Evolutionary conservation across 2,797 vertebrate genomes (phyloP).

Genomic region (Sylvia borin): DNA sequence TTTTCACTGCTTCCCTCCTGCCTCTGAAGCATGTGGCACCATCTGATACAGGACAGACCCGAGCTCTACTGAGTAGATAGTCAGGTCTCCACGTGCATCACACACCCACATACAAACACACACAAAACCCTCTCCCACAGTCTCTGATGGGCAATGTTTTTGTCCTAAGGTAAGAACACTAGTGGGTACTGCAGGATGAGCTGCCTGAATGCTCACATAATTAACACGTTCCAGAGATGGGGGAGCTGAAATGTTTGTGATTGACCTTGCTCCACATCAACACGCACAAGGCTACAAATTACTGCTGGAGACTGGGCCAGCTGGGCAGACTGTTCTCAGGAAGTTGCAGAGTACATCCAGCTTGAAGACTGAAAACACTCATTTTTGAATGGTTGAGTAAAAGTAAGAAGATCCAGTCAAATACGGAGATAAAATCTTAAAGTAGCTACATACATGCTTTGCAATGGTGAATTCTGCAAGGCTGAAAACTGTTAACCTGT

Average conservation of each 20-base stretch:
- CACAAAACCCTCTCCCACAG: background rate
- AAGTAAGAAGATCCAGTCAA: background rate
- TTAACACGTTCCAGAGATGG: background rate
- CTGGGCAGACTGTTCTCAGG: background rate
- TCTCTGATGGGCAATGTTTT: background rate
- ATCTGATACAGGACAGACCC: accelerated
- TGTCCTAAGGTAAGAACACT: background rate
- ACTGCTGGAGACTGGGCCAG: background rate
- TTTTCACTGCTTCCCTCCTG: background rate
- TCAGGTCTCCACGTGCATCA: background rate
- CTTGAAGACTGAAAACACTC: background rate
- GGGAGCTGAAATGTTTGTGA: background rate
- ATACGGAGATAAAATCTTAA: background rate
- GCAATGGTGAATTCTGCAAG: background rate
- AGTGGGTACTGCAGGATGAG: background rate
- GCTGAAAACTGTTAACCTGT: background rate
- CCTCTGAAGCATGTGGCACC: background rate
- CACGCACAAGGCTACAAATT: background rate
- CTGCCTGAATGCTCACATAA: background rate
- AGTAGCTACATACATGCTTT: background rate
- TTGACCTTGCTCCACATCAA: background rate
- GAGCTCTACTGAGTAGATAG: accelerated
- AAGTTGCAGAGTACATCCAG: background rate
- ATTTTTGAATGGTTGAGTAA: background rate
- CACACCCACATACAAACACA: no score